phyloP scores from a whole-genome alignment of 2,888 invertebrate genomes.

The Agonopterix heracliana region DNA sequence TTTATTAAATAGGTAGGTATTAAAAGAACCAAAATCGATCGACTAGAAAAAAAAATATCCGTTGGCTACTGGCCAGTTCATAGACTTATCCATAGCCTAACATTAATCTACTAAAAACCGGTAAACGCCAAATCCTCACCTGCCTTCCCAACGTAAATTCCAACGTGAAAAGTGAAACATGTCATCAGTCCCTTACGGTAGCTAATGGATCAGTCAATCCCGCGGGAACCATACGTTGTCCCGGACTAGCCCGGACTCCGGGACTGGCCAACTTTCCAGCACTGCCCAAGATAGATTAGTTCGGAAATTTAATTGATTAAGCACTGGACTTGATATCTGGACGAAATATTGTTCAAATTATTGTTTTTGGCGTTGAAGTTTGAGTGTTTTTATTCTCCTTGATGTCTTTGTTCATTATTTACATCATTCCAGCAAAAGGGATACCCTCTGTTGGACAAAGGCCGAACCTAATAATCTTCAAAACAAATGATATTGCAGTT shows the following conservation, averaged over 20 bases:
- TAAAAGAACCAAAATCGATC: too few relatives aligned
- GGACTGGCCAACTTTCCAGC: slow-evolving; percentile 4
- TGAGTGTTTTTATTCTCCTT: not conserved
- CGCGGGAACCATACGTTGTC: slow-evolving; percentile 46
- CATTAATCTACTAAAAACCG: not conserved
- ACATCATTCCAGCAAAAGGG: too few relatives aligned
- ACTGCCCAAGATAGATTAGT: slow-evolving; percentile 40
- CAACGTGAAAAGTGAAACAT: not conserved
- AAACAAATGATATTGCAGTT: too few relatives aligned
- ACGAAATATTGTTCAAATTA: not conserved
- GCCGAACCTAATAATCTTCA: too few relatives aligned
- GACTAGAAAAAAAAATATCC: too few relatives aligned
- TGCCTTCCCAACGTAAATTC: not conserved
- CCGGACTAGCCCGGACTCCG: slow-evolving; percentile 16
- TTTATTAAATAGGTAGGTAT: too few relatives aligned
- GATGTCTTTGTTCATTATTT: too few relatives aligned
- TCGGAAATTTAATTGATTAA: slow-evolving; percentile 50
- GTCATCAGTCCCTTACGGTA: not conserved
- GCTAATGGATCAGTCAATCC: slow-evolving; percentile 42
- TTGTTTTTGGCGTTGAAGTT: not conserved
- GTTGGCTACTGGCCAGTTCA: too few relatives aligned
- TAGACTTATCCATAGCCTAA: too few relatives aligned
- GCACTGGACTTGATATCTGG: slow-evolving; percentile 13
- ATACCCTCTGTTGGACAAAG: too few relatives aligned
- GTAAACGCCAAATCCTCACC: not conserved